Conservation (phyloP, 2,888 invertebrate species). For the Tinea trinotella region DNA sequence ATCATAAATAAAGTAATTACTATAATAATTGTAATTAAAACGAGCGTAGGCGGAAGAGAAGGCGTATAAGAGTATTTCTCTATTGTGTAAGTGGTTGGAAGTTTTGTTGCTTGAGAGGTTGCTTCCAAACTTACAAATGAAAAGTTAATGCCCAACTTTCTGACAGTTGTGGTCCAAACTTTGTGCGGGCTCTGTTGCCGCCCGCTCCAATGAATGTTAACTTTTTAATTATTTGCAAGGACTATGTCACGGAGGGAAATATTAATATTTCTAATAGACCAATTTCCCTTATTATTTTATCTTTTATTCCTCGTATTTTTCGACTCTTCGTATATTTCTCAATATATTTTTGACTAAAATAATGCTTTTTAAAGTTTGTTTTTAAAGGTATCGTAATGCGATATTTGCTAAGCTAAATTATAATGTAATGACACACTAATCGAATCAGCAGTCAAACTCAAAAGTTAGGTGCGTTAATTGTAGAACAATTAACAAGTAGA, state of each 20-base stretch:
- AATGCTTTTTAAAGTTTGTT: too few species aligned
- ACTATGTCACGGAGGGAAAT: constrained; percentile 10
- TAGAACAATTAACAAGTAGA: too few species aligned
- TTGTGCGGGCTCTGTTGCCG: constrained; percentile 36
- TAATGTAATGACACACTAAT: too few species aligned
- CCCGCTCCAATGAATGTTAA: constrained; percentile 45
- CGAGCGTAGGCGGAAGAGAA: not conserved
- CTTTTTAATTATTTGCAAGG: constrained; percentile 50
- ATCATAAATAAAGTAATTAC: constrained; percentile 2
- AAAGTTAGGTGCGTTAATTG: too few species aligned
- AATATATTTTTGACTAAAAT: too few species aligned
- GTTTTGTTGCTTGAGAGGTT: constrained; percentile 40
- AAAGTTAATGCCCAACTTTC: constrained; percentile 60
- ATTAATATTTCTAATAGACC: not conserved
- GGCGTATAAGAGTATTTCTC: constrained; percentile 25
- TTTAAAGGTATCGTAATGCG: too few species aligned
- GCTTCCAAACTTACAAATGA: constrained; percentile 57
- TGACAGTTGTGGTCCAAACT: constrained; percentile 42
- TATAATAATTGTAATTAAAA: constrained; percentile 11
- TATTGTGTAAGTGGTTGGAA: constrained; percentile 40
- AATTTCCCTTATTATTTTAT: too few species aligned
- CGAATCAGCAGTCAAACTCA: too few species aligned
- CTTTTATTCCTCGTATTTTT: too few species aligned
- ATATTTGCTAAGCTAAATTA: too few species aligned
- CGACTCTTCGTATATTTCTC: too few species aligned